Evolutionary conservation across 2,797 vertebrate species (phyloP), one percentile per base, ranked within the genome.

Genomic region (Myotis planiceps): DNA sequence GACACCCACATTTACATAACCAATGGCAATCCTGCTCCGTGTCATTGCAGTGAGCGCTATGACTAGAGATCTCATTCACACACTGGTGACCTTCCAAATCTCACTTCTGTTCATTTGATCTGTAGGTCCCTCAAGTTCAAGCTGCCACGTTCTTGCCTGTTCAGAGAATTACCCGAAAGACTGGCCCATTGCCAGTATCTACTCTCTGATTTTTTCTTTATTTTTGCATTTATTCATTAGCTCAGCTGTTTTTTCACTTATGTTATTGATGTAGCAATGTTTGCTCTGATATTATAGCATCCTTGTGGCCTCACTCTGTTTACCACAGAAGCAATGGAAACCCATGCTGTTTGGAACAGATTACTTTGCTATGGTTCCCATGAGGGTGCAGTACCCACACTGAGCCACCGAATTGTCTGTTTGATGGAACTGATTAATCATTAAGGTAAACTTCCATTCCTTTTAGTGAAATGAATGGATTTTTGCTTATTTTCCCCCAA

Each of bases 21-120:
- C 97, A 96, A 97, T 94, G 85, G 47, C 42, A 89, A 29, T 74
- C 13, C n/a, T 92, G 88, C 72, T 63, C 91, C 34, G 25, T 97
- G 63, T 51, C 92, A 94, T 95, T 97, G 92, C 84, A 87, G n/a
- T 47, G 47, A 74, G 27, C 53, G 2, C 81, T 88, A 34, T 65
- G 87, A 74, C 72, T 39, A 16, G 3, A 37, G 32, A 69, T 72
- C 89, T 93, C 78, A 79, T 78, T 74, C 90, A 90, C 10, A 55
- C 75, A 34, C 42, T 45, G 84, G 80, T 91, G 75, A 76, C 90
- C 98, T 98, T 98, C 93, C 96, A 95, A 45, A 86, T 90, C 81
- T 92, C 88, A 85, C 88, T 93, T 95, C 27, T 63, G 76, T 90
- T 97, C 81, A 94, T 80, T 13, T 5, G 58, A 96, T 98, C 94